Base-by-base conservation (phyloP, 2,113 vertebrate genomes). In the Mirza zaza region DNA sequence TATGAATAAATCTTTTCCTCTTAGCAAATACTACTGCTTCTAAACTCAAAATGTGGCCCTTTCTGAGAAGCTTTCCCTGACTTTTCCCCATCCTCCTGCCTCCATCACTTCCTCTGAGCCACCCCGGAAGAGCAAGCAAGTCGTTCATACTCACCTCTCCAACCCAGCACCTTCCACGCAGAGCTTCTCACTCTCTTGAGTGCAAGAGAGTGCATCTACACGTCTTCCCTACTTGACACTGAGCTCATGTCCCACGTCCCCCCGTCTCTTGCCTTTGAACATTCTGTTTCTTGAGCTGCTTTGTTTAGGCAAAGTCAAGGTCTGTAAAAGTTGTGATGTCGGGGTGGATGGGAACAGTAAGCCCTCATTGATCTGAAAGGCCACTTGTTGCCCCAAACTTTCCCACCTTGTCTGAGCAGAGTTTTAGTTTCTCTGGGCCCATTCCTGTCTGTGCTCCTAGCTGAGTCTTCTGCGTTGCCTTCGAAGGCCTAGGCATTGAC, bases 121-220 rank as follows among this genome's bases (percentile, higher is more conserved):
- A 81, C 39, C 27, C 17, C 0, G 3, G 21, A 11, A 55, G 32
- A 77, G 45, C 13, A 59, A 15, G 68, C n/a, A 2, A 0, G 9
- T 48, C 12, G 1, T 3, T 18, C 2, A 2, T 2, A 18, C 0
- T 5, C 18, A 48, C 20, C 3, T 32, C 18, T 10, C 61, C 21
- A 36, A 10, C 39, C 36, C 50, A 80, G 21, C 12, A 6, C 1
- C 23, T 59, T 18, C 1, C 15, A 6, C 34, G 7, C 2, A 21
- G 39, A 77, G 25, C 4, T 61, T 17, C 1, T 23, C 27, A 1
- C 1, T 13, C 25, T 27, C 42, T 8, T 8, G 1, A n/a, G n/a
- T n/a, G n/a, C n/a, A n/a, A n/a, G n/a, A n/a, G n/a, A 45, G 50
- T 50, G 4, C 8, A 5, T 10, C 4, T 5, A 10, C 3, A 0